phyloP scores from a whole-genome alignment of 2,888 invertebrate species.

The Lobophora halterata region DNA sequence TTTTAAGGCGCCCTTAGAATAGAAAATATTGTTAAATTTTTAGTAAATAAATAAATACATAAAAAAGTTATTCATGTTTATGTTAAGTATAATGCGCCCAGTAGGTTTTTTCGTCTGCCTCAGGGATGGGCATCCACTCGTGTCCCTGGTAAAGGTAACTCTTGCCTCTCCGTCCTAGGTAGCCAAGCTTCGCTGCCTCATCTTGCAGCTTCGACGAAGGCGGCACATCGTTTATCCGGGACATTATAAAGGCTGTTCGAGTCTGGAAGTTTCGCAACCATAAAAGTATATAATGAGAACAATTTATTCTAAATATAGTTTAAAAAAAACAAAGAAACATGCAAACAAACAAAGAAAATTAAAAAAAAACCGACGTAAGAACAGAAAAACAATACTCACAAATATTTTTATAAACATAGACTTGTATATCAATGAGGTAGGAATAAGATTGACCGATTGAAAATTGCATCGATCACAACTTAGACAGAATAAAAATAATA shows the following conservation, averaged over 20 bases:
- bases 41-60: too few species aligned
- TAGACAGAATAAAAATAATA: too few species aligned
- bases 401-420: too few species aligned
- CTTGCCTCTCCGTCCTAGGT: conserved; percentile 43
- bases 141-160: conserved; percentile 62
- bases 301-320: not conserved
- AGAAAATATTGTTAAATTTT: too few species aligned
- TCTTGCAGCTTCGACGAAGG: conserved; percentile 42
- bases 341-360: too few species aligned
- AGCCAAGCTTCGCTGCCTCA: conserved; percentile 47
- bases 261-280: conserved; percentile 33
- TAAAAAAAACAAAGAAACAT: not conserved
- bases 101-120: conserved; percentile 39
- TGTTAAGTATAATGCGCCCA: conserved; percentile 23
- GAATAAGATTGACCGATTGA: too few species aligned
- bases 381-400: too few species aligned
- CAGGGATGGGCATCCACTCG: conserved; percentile 58
- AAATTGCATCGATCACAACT: too few species aligned
- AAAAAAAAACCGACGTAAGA: too few species aligned
- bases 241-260: conserved; percentile 34
- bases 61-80: not conserved
- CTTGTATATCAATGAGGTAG: too few species aligned
- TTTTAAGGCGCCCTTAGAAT: too few species aligned
- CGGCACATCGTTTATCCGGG: conserved; percentile 45
- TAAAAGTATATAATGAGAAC: too few species aligned